Evolutionary conservation across 2,888 invertebrate species (phyloP), one percentile per base, ranked within the genome.

Genomic region (Hanleya hanleyi): DNA sequence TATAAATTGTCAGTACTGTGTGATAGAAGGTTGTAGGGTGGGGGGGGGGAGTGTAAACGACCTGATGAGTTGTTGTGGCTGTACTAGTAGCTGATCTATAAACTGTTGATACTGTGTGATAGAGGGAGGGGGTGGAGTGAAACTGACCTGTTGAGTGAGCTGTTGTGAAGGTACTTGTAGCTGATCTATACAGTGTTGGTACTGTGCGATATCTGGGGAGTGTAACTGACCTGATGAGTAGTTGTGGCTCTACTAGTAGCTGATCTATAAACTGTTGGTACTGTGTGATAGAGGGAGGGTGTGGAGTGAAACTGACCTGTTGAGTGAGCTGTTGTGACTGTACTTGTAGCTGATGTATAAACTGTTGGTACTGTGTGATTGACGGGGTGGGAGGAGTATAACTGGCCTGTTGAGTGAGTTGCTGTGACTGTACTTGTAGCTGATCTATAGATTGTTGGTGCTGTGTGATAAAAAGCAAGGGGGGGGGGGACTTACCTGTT

Each of bases 231-330:
- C 90, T 93, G 93, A 73, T 92, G 91, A 1, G 88, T 71, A 91
- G 92, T 65, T 92, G 92, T 32, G 95, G 91, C 89, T 96, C 95
- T 33, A 92, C 92, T 90, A 95, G 95, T 70, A 97, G 91, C 86
- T 96, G 95, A 83, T 94, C 93, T 0, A 95, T 94, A 91, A 96
- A 97, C 82, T 94, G 95, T 89, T 96, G 96, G 91, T 96, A 97
- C 86, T 96, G n/a, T n/a, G n/a, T n/a, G n/a, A n/a, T n/a, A n/a
- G n/a, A n/a, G n/a, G n/a, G n/a, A n/a, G n/a, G n/a, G n/a, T n/a
- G n/a, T n/a, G n/a, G n/a, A n/a, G n/a, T n/a, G n/a, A n/a, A n/a
- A n/a, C 67, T 69, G 76, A 92, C 92, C 90, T 93, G 93, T 73
- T 92, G 91, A 1, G 92, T 92, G 9, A 95, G 88, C 72, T 91